These are phyloP conservation scores for Cacatua alba DNA, from an alignment of 2,113 vertebrate genomes.

Conservation along the genomic window DNA sequence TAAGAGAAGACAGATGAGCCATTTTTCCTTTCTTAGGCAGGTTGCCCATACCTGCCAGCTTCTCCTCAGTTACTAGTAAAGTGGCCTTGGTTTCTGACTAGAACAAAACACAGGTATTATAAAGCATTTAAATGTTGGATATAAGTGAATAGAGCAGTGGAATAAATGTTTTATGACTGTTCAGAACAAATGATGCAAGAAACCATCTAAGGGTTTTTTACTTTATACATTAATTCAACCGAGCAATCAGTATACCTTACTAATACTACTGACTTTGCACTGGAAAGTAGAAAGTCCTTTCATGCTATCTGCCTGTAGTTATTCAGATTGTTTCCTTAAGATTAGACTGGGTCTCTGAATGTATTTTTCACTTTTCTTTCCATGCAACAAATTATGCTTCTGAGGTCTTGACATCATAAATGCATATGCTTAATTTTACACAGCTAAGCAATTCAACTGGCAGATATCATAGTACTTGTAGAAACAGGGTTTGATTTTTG, in stretches of 20 bases:
- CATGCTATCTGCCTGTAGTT: not conserved
- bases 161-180: not conserved
- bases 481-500: not conserved
- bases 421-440: not conserved
- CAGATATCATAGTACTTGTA: not conserved
- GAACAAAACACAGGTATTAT: not conserved
- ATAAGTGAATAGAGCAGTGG: not conserved
- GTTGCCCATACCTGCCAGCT: not conserved
- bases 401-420: not conserved
- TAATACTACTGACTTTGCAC: not conserved
- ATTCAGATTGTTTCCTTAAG: not conserved
- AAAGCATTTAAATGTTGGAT: conserved; percentile 14
- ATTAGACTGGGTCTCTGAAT: not conserved
- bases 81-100: not conserved
- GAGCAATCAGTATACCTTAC: not conserved
- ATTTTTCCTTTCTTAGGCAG: not conserved
- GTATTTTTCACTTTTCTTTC: not conserved
- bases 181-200: not conserved
- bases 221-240: not conserved
- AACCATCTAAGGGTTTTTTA: not conserved
- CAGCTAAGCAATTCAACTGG: not conserved
- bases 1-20: not conserved
- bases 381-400: not conserved
- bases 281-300: not conserved
- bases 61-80: not conserved